These are phyloP conservation scores for Mythimna lalbum DNA, from an alignment of 2,888 invertebrate species.

Conservation along the genomic window DNA sequence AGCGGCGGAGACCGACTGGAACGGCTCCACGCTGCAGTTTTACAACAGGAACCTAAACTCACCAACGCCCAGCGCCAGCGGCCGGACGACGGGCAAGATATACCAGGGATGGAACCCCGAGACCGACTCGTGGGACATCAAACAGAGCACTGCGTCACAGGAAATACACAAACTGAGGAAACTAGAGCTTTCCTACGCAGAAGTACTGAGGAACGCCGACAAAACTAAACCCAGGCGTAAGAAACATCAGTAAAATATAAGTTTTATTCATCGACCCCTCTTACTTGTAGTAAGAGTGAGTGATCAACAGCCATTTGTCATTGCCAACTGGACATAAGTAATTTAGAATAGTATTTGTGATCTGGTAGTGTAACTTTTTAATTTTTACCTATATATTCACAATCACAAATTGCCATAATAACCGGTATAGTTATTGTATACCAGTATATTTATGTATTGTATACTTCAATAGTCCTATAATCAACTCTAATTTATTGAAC, in stretches of 20 bases:
- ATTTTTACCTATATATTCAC: constrained; percentile 85
- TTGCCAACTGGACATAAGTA: constrained; percentile 88
- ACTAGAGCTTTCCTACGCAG: constrained; percentile 96
- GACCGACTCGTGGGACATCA: constrained; percentile 87
- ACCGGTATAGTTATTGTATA: constrained; percentile 80
- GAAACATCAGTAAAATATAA: constrained; percentile 85
- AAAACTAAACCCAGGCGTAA: constrained; percentile 89
- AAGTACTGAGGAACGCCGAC: constrained; percentile 94
- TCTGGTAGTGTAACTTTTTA: constrained; percentile 88
- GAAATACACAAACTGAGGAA: constrained; percentile 95
- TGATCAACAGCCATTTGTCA: constrained; percentile 89
- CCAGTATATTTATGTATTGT: constrained; percentile 72
- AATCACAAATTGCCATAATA: constrained; percentile 88
- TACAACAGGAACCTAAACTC: constrained; percentile 92
- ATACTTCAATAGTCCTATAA: constrained; percentile 69
- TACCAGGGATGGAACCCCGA: constrained; percentile 88
- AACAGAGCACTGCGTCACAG: constrained; percentile 94
- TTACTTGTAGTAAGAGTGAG: constrained; percentile 82
- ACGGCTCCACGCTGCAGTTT: constrained; percentile 93
- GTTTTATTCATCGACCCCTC: constrained; percentile 84
- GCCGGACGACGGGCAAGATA: constrained; percentile 85
- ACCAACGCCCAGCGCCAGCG: constrained; percentile 90
- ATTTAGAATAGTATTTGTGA: constrained; percentile 89
- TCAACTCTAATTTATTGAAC: constrained; percentile 74
- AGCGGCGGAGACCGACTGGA: constrained; percentile 90